Evolutionary conservation across 2,888 invertebrate genomes (phyloP).

Genomic region (Biston stratarius): DNA sequence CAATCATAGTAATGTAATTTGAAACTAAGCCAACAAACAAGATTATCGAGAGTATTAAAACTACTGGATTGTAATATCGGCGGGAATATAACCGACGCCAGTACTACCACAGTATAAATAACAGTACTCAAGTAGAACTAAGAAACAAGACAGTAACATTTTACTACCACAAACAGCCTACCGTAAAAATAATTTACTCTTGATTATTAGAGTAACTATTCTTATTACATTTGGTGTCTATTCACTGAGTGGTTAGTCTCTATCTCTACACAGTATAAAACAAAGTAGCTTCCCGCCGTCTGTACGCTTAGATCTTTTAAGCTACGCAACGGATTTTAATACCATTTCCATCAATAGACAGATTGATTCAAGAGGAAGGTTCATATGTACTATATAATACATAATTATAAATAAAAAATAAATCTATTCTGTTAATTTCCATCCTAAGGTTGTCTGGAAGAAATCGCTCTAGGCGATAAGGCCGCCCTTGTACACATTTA

Average conservation of each 20-base stretch:
- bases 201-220: conserved; percentile 5
- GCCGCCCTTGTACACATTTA: too few relatives aligned
- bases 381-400: too few relatives aligned
- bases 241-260: not conserved
- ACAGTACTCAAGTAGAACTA: not conserved
- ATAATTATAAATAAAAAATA: too few relatives aligned
- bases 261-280: too few relatives aligned
- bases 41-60: not conserved
- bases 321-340: too few relatives aligned
- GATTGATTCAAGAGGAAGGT: too few relatives aligned
- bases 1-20: not conserved
- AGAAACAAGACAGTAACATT: conserved; percentile 5
- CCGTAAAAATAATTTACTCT: conserved; percentile 18
- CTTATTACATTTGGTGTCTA: conserved; percentile 15
- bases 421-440: too few relatives aligned
- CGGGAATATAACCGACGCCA: not conserved
- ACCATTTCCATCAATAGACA: too few relatives aligned
- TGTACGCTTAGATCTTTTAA: too few relatives aligned
- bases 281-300: too few relatives aligned
- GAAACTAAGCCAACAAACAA: conserved; percentile 3
- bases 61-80: not conserved
- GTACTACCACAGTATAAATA: not conserved
- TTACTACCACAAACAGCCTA: conserved; percentile 13
- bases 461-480: too few relatives aligned
- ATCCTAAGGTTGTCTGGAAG: too few relatives aligned